Evolutionary conservation across 1,140 invertebrate genomes (phyloP).

Genomic region (Macrostomum lignano): DNA sequence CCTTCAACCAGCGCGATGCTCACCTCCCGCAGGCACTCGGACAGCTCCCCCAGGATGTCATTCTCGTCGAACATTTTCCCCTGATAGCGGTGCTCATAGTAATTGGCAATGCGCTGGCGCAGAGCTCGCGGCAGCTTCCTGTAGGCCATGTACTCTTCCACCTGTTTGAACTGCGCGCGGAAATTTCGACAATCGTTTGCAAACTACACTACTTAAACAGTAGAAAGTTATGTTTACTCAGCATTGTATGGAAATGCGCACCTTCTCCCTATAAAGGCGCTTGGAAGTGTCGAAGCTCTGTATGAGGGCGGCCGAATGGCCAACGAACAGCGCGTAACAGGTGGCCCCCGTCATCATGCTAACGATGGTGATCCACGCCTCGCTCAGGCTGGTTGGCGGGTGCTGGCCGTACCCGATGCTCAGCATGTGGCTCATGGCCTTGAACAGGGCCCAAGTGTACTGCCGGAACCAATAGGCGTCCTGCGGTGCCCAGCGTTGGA

Average conservation of each 20-base stretch:
- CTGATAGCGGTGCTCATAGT: conserved; percentile 91
- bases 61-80: conserved; percentile 98
- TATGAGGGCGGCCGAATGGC: conserved; percentile 86
- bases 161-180: conserved; percentile 99
- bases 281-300: conserved; percentile 86
- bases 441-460: conserved; percentile 91
- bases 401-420: conserved; percentile 60
- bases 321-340: conserved; percentile 85
- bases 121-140: conserved; percentile 73
- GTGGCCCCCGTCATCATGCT: conserved; percentile 61
- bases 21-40: conserved; percentile 71
- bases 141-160: conserved; percentile 95
- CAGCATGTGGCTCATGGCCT: conserved; percentile 94
- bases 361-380: conserved; percentile 93
- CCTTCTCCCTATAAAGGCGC: conserved; percentile 86
- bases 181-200: too few species aligned
- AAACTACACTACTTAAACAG: too few species aligned
- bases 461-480: conserved; percentile 84
- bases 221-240: too few species aligned
- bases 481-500: too few species aligned
- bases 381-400: conserved; percentile 77
- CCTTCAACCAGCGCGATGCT: too few species aligned
- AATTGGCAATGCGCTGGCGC: conserved; percentile 75
- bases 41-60: conserved; percentile 69
- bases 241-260: too few species aligned